These are phyloP conservation scores for Phasianus colchicus DNA, from an alignment of 2,113 vertebrate species.

Conservation along the genomic window DNA sequence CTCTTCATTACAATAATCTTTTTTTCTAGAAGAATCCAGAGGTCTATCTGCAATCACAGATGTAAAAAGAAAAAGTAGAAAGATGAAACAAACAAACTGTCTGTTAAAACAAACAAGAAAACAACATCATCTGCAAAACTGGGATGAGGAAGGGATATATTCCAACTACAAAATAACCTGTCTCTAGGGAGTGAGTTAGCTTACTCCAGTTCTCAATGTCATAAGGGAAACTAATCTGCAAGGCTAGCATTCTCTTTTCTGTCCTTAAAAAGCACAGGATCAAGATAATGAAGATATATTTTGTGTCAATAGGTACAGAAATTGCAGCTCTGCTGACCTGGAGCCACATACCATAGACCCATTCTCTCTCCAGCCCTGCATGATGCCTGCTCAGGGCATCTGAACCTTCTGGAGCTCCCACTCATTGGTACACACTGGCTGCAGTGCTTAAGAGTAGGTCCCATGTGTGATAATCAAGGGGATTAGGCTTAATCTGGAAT, in stretches of 20 bases:
- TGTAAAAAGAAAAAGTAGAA: neutral
- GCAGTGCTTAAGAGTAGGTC: neutral
- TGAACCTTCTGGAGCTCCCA: neutral
- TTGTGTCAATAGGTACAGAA: neutral
- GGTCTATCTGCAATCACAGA: neutral
- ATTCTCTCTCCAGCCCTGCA: neutral
- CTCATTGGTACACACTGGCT: neutral
- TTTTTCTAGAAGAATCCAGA: neutral
- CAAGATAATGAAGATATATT: neutral
- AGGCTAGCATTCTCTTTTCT: neutral
- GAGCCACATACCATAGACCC: neutral
- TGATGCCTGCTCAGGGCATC: fast-evolving
- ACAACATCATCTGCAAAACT: neutral
- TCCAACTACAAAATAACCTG: neutral
- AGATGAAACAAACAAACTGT: neutral
- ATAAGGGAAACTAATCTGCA: neutral
- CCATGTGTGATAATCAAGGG: neutral
- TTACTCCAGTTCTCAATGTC: neutral
- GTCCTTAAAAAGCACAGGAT: neutral
- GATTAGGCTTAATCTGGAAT: neutral
- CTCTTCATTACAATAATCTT: neutral
- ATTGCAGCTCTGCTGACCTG: neutral
- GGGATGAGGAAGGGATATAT: neutral
- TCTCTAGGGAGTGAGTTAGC: neutral
- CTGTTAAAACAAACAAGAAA: neutral